Evolutionary conservation across 2,113 vertebrate genomes (phyloP).

Genomic region (Passer domesticus): DNA sequence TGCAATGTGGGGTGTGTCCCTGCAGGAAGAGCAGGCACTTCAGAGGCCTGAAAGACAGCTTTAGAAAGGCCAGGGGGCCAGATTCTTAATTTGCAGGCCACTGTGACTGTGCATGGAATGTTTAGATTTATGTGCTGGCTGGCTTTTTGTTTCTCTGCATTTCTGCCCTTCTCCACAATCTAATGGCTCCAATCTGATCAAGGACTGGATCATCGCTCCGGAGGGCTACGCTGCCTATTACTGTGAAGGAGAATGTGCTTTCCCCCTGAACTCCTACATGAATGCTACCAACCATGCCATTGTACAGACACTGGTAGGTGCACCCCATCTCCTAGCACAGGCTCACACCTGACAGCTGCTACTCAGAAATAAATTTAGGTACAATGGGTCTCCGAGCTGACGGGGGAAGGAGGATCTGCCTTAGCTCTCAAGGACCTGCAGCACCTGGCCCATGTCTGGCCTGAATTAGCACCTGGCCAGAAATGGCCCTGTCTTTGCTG

Average conservation of each 20-base stretch:
- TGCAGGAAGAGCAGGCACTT: not conserved
- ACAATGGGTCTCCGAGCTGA: not conserved
- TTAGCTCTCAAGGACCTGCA: not conserved
- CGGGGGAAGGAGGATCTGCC: not conserved
- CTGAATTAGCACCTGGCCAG: not conserved
- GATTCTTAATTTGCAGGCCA: not conserved
- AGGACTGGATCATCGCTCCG: conserved; percentile 98
- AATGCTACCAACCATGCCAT: conserved; percentile 98
- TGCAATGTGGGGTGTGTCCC: not conserved
- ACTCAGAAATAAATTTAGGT: not conserved
- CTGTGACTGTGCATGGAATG: not conserved
- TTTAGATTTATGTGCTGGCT: not conserved
- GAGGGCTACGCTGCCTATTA: conserved; percentile 97
- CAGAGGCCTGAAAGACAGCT: not conserved
- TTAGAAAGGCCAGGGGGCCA: not conserved
- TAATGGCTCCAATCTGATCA: not conserved
- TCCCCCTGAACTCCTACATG: conserved; percentile 97
- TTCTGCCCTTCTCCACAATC: not conserved
- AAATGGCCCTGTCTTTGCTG: not conserved
- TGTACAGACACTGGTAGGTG: conserved; percentile 94
- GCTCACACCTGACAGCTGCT: not conserved
- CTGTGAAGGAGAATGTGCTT: conserved; percentile 96
- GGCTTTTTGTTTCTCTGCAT: not conserved
- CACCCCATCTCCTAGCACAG: not conserved
- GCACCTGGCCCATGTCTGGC: not conserved